Conservation (phyloP, 1,140 invertebrate genomes). For the Anadara kagoshimensis region DNA sequence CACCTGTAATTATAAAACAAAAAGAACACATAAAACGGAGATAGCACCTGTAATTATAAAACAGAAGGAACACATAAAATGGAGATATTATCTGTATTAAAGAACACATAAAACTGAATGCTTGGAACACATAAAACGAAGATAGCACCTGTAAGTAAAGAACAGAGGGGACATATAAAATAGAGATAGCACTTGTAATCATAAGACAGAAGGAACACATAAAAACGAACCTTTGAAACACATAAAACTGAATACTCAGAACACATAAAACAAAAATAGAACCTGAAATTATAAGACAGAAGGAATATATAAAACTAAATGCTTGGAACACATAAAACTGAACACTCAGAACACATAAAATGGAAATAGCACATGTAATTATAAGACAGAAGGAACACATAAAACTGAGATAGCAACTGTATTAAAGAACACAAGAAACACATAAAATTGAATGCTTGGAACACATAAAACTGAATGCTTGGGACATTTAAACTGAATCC, state of each 20-base stretch:
- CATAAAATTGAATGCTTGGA: too few relatives aligned
- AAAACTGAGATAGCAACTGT: neutral
- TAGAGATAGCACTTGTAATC: conserved; percentile 84
- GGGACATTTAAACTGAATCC: too few relatives aligned
- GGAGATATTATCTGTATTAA: conserved; percentile 80
- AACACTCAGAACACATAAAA: too few relatives aligned
- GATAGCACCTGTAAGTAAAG: neutral
- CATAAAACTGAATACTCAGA: conserved; percentile 39
- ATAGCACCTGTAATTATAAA: conserved; percentile 78
- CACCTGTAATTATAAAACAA: neutral
- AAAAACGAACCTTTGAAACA: too few relatives aligned
- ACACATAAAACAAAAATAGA: neutral
- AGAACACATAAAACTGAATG: neutral
- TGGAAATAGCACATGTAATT: neutral
- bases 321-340: conserved; percentile 83
- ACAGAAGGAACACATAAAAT: conserved; percentile 1
- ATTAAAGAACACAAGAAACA: conserved; percentile 22
- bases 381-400: neutral
- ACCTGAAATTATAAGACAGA: neutral
- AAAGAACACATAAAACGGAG: conserved; percentile 89
- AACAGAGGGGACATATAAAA: conserved; percentile 83
- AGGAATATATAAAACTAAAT: conserved; percentile 59
- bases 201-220: conserved; percentile 2
- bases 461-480: too few relatives aligned
- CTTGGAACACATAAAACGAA: neutral